phyloP scores from a whole-genome alignment of 2,113 vertebrate genomes.

The Chloropsis cyanopogon region DNA sequence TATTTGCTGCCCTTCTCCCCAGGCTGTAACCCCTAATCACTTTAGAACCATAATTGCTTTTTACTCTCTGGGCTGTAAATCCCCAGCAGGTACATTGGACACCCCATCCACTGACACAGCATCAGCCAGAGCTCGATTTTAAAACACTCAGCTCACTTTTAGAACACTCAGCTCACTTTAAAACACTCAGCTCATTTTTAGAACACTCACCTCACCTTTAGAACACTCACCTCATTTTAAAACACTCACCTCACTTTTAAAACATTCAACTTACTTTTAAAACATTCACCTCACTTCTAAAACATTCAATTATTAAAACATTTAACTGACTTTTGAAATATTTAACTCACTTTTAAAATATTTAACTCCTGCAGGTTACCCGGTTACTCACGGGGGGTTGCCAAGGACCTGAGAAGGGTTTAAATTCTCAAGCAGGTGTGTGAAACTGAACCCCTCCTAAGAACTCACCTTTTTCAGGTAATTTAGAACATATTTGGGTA shows the following conservation, averaged over 20 bases:
- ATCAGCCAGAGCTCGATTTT: not conserved
- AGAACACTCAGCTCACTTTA: not conserved
- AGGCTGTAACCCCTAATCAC: not conserved
- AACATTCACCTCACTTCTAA: not conserved
- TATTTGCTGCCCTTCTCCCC: not conserved
- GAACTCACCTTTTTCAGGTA: not conserved
- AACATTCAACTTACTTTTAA: not conserved
- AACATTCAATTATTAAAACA: not conserved
- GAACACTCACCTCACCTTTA: not conserved
- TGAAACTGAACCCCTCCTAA: not conserved
- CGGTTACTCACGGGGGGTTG: not conserved
- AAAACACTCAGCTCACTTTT: not conserved
- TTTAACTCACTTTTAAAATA: not conserved
- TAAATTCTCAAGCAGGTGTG: not conserved
- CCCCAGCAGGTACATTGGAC: not conserved
- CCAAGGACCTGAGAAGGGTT: not conserved
- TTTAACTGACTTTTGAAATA: not conserved
- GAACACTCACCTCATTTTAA: not conserved
- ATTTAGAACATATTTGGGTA: not conserved
- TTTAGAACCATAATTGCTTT: not conserved
- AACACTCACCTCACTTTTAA: not conserved
- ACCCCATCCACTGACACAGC: not conserved
- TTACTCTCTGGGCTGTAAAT: not conserved
- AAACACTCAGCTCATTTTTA: not conserved
- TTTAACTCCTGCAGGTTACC: slow-evolving; percentile 6